Evolutionary conservation across 2,797 vertebrate species (phyloP).

Genomic region (Scolopax rusticola): DNA sequence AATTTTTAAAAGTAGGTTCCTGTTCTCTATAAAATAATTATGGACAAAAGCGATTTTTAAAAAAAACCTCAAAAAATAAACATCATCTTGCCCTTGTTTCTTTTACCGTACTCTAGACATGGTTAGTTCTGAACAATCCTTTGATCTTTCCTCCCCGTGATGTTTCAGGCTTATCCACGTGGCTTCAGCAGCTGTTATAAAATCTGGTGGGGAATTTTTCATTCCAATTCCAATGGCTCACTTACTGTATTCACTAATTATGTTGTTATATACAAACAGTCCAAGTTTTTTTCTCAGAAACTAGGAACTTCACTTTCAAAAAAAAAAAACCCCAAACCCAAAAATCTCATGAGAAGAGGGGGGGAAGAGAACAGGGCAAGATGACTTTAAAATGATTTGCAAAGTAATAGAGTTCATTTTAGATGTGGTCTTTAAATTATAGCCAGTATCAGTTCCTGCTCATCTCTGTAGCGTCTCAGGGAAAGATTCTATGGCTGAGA

Average conservation of each 20-base stretch:
- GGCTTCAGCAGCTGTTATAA: slow-evolving; percentile 43
- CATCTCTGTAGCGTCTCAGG: neutral
- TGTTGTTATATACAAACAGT: neutral
- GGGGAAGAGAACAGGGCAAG: neutral
- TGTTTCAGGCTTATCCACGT: slow-evolving; percentile 30
- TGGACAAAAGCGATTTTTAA: neutral
- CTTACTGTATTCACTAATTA: slow-evolving; percentile 19
- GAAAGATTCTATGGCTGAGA: neutral
- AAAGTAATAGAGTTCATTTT: neutral
- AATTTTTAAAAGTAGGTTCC: slow-evolving; percentile 54
- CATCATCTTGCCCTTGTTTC: slow-evolving; percentile 10
- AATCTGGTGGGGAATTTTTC: slow-evolving; percentile 24
- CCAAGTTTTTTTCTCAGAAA: slow-evolving; percentile 14
- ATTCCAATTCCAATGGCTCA: slow-evolving; percentile 14
- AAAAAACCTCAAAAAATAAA: neutral
- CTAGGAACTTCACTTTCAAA: neutral
- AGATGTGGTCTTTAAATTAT: neutral
- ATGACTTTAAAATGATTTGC: neutral
- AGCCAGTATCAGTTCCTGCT: neutral
- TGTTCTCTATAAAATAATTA: slow-evolving; percentile 24
- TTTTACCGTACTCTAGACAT: neutral
- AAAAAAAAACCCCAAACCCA: neutral
- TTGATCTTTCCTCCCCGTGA: slow-evolving; percentile 48
- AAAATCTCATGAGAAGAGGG: neutral
- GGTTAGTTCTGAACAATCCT: neutral